Conservation (phyloP, 1,140 invertebrate genomes). For the Trichonephila inaurata region DNA sequence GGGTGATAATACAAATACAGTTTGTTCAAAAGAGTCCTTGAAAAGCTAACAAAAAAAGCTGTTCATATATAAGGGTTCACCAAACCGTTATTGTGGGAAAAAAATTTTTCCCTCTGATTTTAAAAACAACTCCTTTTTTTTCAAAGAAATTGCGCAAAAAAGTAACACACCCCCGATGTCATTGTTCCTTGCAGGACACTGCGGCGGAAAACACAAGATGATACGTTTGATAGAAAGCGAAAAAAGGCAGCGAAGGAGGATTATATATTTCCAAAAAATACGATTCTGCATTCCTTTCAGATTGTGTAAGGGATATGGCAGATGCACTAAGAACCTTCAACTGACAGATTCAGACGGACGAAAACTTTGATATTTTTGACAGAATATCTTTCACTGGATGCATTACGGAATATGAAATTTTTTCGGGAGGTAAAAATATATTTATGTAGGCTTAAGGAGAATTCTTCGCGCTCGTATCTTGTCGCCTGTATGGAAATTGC, state of each 20-base stretch:
- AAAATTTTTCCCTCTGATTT: too few relatives aligned
- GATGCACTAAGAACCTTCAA: background rate
- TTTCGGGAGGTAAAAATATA: background rate
- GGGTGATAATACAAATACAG: too few relatives aligned
- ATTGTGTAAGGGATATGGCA: background rate
- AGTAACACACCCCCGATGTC: background rate
- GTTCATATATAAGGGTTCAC: too few relatives aligned
- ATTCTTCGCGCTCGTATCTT: background rate
- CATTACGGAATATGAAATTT: background rate
- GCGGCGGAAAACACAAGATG: background rate
- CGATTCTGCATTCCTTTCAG: background rate
- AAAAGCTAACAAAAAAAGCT: too few relatives aligned
- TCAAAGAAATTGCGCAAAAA: background rate
- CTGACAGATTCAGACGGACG: background rate
- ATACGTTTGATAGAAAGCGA: background rate
- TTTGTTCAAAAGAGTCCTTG: too few relatives aligned
- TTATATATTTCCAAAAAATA: conserved; percentile 20
- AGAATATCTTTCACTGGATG: background rate
- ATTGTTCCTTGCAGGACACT: background rate
- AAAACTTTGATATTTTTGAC: conserved; percentile 1
- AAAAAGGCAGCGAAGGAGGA: background rate
- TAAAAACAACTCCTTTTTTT: background rate
- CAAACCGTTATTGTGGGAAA: too few relatives aligned
- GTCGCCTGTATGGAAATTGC: background rate
- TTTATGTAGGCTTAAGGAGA: background rate